These are phyloP conservation scores for Muscicapa comitata DNA, from an alignment of 2,797 vertebrate genomes.

Conservation along the genomic window DNA sequence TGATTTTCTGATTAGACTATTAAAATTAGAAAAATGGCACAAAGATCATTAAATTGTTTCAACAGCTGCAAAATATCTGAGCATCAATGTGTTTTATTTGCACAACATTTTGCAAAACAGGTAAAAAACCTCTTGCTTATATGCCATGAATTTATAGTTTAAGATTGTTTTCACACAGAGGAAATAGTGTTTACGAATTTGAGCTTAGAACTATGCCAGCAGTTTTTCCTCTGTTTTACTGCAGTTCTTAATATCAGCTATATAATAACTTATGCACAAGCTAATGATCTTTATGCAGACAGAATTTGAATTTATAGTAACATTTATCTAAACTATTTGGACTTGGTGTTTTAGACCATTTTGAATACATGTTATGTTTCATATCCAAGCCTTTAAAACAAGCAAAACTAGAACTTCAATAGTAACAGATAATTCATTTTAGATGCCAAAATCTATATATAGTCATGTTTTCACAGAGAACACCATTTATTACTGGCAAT, in stretches of 20 bases:
- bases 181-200: not conserved
- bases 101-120: not conserved
- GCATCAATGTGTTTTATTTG: not conserved
- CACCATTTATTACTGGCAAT: not conserved
- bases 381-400: not conserved
- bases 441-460: not conserved
- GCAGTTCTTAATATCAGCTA: not conserved
- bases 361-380: not conserved
- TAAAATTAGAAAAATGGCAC: conserved; percentile 77
- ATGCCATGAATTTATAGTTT: not conserved
- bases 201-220: not conserved
- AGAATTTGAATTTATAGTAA: not conserved
- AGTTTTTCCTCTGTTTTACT: not conserved
- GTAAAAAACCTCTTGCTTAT: not conserved
- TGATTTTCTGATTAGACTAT: conserved; percentile 96
- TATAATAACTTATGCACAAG: not conserved
- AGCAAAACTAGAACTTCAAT: not conserved
- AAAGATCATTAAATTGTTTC: conserved; percentile 70
- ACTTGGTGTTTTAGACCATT: not conserved
- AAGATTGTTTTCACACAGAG: not conserved
- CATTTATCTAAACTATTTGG: not conserved
- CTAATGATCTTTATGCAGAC: conserved; percentile 14
- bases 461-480: not conserved
- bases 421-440: not conserved
- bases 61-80: conserved; percentile 16